phyloP scores from a whole-genome alignment of 2,113 vertebrate genomes.

The Sporophila hypoxantha region DNA sequence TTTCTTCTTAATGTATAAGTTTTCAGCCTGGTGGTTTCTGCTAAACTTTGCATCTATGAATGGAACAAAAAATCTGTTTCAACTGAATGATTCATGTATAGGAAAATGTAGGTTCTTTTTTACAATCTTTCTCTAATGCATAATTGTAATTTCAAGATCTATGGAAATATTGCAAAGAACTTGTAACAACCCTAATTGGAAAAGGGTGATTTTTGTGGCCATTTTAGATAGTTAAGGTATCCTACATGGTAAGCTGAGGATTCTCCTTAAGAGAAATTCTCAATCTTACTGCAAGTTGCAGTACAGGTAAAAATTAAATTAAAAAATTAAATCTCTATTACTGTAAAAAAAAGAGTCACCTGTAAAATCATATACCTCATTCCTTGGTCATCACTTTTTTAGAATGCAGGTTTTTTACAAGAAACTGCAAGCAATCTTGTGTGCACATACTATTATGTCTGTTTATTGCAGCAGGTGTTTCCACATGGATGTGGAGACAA shows the following conservation, averaged over 20 bases:
- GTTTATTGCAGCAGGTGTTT: background rate
- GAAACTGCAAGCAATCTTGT: background rate
- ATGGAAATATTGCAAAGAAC: background rate
- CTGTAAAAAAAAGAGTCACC: background rate
- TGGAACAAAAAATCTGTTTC: background rate
- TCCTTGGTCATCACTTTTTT: background rate
- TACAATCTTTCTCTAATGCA: background rate
- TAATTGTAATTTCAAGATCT: background rate
- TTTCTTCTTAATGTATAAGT: background rate
- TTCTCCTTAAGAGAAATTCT: background rate
- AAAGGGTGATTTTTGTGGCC: background rate
- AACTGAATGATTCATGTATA: rapidly evolving
- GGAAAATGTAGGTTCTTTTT: background rate
- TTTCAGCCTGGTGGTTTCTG: background rate
- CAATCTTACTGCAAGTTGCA: background rate
- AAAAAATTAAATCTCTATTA: background rate
- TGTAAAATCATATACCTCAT: background rate
- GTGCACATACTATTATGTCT: background rate
- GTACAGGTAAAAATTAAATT: background rate
- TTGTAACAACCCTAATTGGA: background rate
- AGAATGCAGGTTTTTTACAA: background rate
- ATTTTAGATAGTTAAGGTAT: background rate
- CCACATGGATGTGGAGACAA: background rate
- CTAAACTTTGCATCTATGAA: background rate
- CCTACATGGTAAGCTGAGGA: background rate